Conservation (phyloP, 2,113 vertebrate species). For the Marmota monax region DNA sequence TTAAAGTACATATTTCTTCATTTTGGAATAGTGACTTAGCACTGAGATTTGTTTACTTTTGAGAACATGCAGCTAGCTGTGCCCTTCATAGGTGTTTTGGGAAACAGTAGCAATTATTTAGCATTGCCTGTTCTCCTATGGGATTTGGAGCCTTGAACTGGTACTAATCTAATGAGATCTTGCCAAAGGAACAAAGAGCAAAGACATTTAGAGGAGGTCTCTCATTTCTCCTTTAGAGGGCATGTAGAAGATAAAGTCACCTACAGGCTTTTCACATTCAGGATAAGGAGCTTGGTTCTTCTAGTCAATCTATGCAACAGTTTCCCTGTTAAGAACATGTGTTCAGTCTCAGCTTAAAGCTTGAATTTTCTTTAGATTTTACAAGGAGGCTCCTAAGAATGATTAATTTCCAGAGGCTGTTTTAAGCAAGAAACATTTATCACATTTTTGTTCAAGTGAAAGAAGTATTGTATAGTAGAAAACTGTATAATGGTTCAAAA, state of each 20-base stretch:
- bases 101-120: background rate
- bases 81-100: background rate
- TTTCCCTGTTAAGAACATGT: background rate
- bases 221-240: constrained; percentile 49
- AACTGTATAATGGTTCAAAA: background rate
- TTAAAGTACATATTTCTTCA: background rate
- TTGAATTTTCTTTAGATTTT: constrained; percentile 23
- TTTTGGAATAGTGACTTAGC: constrained; percentile 46
- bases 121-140: background rate
- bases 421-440: constrained; percentile 24
- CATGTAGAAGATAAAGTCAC: constrained; percentile 14
- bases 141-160: background rate
- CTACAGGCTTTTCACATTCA: constrained; percentile 36
- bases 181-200: background rate
- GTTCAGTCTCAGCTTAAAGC: background rate
- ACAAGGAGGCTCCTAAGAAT: background rate
- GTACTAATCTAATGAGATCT: background rate
- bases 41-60: background rate
- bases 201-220: constrained; percentile 60
- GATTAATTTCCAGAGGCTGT: background rate
- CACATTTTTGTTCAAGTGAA: background rate
- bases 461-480: background rate
- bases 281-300: constrained; percentile 2
- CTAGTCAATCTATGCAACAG: accelerated
- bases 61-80: background rate